These are phyloP conservation scores for Acanthopagrus latus DNA, from an alignment of 2,797 vertebrate species.

Conservation along the genomic window DNA sequence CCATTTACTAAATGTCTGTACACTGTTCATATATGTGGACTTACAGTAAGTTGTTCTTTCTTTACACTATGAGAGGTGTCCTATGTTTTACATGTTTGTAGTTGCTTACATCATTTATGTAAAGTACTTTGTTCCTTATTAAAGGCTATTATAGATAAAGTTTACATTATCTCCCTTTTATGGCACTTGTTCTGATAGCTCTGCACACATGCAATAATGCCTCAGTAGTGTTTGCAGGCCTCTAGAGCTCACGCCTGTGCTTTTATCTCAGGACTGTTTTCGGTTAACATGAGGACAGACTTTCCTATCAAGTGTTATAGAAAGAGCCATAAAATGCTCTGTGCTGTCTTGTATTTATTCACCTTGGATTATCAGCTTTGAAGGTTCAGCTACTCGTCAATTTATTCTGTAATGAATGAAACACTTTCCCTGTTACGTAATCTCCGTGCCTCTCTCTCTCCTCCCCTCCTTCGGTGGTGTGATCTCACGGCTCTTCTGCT, in stretches of 20 bases:
- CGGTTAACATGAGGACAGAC: background rate
- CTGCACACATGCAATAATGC: background rate
- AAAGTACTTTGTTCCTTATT: background rate
- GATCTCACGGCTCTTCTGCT: conserved; percentile 43
- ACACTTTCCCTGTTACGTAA: conserved; percentile 14
- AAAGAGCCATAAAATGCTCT: background rate
- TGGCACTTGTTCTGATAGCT: background rate
- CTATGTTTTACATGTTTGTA: background rate
- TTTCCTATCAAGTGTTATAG: background rate
- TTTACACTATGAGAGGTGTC: background rate
- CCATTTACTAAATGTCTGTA: background rate
- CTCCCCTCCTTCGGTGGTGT: conserved; percentile 64
- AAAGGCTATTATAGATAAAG: background rate
- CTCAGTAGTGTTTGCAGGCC: background rate
- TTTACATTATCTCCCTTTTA: background rate
- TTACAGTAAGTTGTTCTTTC: background rate
- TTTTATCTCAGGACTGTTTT: background rate
- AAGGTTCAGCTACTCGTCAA: background rate
- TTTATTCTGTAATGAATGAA: background rate
- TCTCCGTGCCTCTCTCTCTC: background rate
- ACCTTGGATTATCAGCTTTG: background rate
- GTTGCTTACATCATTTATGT: background rate
- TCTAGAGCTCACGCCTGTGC: too few species aligned
- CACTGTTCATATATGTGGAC: background rate
- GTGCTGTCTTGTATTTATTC: background rate